Evolutionary conservation across 2,797 vertebrate species (phyloP).

Genomic region (Alouatta caraya): DNA sequence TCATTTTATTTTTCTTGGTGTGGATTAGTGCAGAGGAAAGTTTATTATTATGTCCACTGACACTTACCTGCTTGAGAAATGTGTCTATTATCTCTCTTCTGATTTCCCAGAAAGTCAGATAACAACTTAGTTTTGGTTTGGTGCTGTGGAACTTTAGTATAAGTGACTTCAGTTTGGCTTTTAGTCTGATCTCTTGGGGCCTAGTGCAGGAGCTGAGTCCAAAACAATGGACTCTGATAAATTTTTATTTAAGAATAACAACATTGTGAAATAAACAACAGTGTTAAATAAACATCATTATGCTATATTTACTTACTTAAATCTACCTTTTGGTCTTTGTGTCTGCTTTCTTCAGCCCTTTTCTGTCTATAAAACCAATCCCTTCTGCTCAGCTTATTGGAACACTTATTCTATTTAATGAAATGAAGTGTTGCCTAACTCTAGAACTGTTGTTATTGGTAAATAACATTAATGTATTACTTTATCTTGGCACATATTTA

Average conservation of each 20-base stretch:
- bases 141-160: not conserved
- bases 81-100: not conserved
- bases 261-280: not conserved
- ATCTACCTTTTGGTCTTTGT: not conserved
- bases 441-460: not conserved
- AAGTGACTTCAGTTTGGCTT: not conserved
- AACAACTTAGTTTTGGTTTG: not conserved
- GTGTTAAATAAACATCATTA: not conserved
- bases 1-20: not conserved
- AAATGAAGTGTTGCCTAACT: not conserved
- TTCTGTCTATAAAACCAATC: not conserved
- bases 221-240: not conserved
- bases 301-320: not conserved
- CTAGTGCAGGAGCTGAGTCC: not conserved
- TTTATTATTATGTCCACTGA: not conserved
- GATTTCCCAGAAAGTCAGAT: not conserved
- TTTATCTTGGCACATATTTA: not conserved
- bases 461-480: not conserved
- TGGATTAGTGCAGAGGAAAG: not conserved
- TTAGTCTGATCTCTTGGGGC: not conserved
- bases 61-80: not conserved
- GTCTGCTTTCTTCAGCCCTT: not conserved
- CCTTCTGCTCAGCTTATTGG: not conserved
- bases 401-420: not conserved
- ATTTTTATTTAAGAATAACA: not conserved